phyloP scores from a whole-genome alignment of 2,113 vertebrate genomes.

The Uropsilus gracilis region DNA sequence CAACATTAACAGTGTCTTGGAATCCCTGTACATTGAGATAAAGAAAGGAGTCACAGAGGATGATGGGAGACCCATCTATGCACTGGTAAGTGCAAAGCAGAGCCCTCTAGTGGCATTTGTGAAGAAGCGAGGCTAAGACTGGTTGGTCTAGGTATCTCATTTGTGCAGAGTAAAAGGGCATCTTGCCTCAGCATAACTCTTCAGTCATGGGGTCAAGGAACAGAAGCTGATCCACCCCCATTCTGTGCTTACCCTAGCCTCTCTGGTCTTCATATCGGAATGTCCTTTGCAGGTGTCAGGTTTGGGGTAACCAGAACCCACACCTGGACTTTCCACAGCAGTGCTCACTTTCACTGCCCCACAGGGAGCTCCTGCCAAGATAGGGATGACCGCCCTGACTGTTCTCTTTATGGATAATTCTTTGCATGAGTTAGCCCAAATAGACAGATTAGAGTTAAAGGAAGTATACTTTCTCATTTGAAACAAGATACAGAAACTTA shows the following conservation, averaged over 20 bases:
- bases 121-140: neutral
- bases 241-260: neutral
- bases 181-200: neutral
- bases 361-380: neutral
- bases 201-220: neutral
- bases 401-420: neutral
- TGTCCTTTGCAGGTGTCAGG: neutral
- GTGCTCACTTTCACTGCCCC: neutral
- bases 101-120: neutral
- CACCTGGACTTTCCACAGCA: neutral
- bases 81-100: constrained; percentile 87
- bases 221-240: accelerated
- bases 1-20: constrained; percentile 91
- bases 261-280: neutral
- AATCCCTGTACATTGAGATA: constrained; percentile 95
- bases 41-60: constrained; percentile 92
- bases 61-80: constrained; percentile 89
- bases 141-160: accelerated
- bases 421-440: neutral
- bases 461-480: neutral
- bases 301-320: accelerated
- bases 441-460: neutral
- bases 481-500: neutral
- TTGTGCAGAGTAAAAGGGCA: neutral
- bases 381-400: neutral